These are phyloP conservation scores for Semnornis frantzii DNA, from an alignment of 2,113 vertebrate species.

Conservation along the genomic window DNA sequence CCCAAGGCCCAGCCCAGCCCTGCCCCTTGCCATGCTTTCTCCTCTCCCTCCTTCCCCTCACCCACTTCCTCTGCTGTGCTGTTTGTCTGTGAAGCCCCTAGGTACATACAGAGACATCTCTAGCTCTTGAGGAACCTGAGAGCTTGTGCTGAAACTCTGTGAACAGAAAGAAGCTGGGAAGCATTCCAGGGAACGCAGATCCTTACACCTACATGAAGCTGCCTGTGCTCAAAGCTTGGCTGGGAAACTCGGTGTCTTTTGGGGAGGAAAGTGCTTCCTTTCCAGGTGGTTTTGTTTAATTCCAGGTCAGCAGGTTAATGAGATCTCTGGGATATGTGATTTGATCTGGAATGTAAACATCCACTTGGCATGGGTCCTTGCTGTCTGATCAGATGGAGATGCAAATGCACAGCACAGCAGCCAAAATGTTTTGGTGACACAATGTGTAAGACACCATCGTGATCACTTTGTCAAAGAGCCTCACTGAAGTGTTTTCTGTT, in stretches of 20 bases:
- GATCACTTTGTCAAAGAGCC: not conserved
- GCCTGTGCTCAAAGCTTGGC: not conserved
- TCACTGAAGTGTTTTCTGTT: constrained; percentile 5
- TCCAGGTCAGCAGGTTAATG: constrained; percentile 60
- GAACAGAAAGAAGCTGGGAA: not conserved
- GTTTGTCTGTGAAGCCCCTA: not conserved
- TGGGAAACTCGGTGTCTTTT: not conserved
- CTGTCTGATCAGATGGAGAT: constrained; percentile 59
- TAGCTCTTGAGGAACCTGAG: not conserved
- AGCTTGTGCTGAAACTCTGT: not conserved
- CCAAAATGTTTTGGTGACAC: constrained; percentile 58
- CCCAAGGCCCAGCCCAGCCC: too few relatives aligned
- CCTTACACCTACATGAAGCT: not conserved
- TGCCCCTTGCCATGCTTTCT: not conserved
- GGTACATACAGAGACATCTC: accelerated
- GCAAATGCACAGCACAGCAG: constrained; percentile 26
- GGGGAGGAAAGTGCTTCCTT: not conserved
- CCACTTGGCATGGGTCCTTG: constrained; percentile 29
- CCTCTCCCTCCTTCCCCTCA: not conserved
- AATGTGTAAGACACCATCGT: constrained; percentile 29
- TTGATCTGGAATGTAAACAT: constrained; percentile 58
- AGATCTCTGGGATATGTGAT: constrained; percentile 37
- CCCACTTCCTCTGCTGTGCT: not conserved
- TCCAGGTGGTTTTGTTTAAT: constrained; percentile 56
- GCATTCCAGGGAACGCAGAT: not conserved